These are phyloP conservation scores for Anoplophora glabripennis DNA, from an alignment of 1,140 invertebrate genomes.

Conservation along the genomic window DNA sequence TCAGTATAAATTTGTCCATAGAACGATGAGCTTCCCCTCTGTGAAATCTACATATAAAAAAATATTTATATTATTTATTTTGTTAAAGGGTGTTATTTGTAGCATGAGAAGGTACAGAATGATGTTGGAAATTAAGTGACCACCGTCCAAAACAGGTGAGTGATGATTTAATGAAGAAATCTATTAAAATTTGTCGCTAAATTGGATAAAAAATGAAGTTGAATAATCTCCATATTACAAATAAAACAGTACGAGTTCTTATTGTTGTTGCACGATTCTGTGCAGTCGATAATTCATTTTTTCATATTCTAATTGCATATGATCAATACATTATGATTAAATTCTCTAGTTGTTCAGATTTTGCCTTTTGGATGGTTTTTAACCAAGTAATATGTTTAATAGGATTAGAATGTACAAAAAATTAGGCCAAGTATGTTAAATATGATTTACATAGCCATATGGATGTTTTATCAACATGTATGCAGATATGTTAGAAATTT, in stretches of 20 bases:
- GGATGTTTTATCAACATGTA: neutral
- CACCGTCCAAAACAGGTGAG: conserved; percentile 19
- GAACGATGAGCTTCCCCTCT: conserved; percentile 76
- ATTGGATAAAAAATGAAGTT: neutral
- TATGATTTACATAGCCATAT: conserved; percentile 12
- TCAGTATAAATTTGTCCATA: conserved; percentile 85
- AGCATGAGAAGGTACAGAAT: conserved; percentile 37
- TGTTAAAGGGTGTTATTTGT: conserved; percentile 30
- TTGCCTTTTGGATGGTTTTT: too few relatives aligned
- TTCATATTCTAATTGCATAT: too few relatives aligned
- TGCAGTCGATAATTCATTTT: too few relatives aligned
- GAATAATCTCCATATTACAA: conserved; percentile 4
- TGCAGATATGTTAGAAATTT: neutral
- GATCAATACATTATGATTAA: too few relatives aligned
- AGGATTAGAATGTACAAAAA: conserved; percentile 13
- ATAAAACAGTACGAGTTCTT: too few relatives aligned
- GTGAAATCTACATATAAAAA: conserved; percentile 48
- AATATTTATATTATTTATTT: conserved; percentile 33
- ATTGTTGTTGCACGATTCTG: too few relatives aligned
- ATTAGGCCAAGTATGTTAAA: conserved; percentile 12
- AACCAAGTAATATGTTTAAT: too few relatives aligned
- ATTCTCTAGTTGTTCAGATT: too few relatives aligned
- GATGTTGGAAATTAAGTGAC: conserved; percentile 36
- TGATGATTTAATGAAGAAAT: conserved; percentile 4
- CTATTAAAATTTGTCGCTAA: neutral